phyloP scores from a whole-genome alignment of 2,797 vertebrate genomes.

The Martes flavigula region DNA sequence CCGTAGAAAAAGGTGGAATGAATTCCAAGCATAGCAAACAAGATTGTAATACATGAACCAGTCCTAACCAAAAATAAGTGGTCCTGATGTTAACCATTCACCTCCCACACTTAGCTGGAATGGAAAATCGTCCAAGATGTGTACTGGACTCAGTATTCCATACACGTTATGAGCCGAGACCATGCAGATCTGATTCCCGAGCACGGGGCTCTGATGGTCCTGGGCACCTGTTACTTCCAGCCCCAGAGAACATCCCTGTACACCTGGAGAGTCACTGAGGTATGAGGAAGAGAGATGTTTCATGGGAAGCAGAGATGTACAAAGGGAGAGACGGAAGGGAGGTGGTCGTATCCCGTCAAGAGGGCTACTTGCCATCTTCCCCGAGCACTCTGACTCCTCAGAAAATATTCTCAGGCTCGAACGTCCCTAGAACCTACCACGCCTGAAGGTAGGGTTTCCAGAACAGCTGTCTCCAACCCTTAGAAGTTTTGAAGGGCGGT shows the following conservation, averaged over 20 bases:
- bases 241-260: background rate
- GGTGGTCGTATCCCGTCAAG: too few relatives aligned
- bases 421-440: background rate
- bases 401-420: background rate
- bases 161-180: background rate
- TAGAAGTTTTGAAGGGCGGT: background rate
- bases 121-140: background rate
- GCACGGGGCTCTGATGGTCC: background rate
- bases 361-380: background rate
- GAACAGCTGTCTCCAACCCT: background rate
- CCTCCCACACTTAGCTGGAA: background rate
- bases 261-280: background rate
- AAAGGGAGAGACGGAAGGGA: background rate
- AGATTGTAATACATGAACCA: background rate
- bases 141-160: background rate
- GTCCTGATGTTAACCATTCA: background rate
- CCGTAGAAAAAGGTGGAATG: background rate
- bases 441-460: background rate
- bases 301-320: background rate
- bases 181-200: background rate
- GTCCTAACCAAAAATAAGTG: background rate
- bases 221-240: background rate
- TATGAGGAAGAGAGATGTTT: background rate
- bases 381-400: background rate
- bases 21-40: background rate